Base-by-base conservation (phyloP, 2,888 invertebrate species). In the Auanema freiburgensis region DNA sequence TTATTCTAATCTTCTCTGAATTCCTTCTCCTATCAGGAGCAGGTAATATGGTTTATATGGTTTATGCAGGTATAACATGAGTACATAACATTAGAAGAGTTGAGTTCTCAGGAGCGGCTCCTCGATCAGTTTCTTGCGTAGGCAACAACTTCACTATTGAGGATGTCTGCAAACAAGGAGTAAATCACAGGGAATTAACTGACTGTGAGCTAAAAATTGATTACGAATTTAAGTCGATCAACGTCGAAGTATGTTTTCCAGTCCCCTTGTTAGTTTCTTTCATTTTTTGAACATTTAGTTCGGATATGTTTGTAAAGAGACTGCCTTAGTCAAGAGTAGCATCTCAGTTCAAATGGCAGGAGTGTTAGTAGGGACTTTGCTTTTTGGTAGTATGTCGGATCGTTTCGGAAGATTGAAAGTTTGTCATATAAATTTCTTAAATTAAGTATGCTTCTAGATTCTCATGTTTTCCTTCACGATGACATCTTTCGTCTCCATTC, bases 271-370 rank as follows among this genome's bases (percentile, higher is more conserved):
- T 24, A 16, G 16, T n/a, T 12, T 12, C 51, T 50, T 50, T 12
- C 12, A 43, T 12, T 43, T 43, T 46, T 46, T 46, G 16, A 3
- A 21, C 3, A 3, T 46, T 46, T 10, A 46, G 16, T 46, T 46
- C 10, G n/a, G 6, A 24, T 52, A 52, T 55, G 24, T n/a, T 5
- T 40, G 40, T 6, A 40, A 33, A 40, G n/a, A 60, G 8, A 50
- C n/a, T 46, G 16, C 42, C 44, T 58, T 42, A 50, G 70, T 68
- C 49, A 73, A 69, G 57, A 57, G 57, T 44, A 57, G 65, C 23
- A 72, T 75, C n/a, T 70, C 71, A 16, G 51, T 60, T 25, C 73
- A 75, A 61, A 74, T 77, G 75, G 25, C 65, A 10, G 78, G 76
- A 1, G 76, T 78, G 11, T 65, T 79, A 11, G 41, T 73, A 23